These are phyloP conservation scores for Aphrophora alni DNA, from an alignment of 2,888 invertebrate genomes.

Conservation along the genomic window DNA sequence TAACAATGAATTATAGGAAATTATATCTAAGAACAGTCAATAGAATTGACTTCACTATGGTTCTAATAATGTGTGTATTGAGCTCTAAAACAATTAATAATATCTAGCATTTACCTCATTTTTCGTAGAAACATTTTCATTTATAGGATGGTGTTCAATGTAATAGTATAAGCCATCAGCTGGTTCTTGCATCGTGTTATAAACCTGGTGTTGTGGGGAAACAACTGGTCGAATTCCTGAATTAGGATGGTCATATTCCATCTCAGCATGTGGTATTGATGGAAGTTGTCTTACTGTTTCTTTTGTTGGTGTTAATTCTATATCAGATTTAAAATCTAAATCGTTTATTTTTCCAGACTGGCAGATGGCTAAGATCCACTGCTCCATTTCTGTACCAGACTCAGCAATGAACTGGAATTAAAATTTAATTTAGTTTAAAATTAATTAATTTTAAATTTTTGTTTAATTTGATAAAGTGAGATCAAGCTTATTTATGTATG, in stretches of 20 bases:
- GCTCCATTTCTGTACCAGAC: constrained; percentile 50
- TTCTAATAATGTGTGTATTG: too few species aligned
- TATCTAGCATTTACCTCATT: neutral
- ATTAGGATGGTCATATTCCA: constrained; percentile 50
- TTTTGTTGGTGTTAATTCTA: neutral
- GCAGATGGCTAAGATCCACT: constrained; percentile 50
- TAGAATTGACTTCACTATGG: too few species aligned
- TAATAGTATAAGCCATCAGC: neutral
- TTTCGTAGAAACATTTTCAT: neutral
- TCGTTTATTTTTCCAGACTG: constrained; percentile 38
- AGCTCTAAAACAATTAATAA: too few species aligned
- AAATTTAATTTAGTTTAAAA: too few species aligned
- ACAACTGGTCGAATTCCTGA: constrained; percentile 46
- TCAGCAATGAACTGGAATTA: constrained; percentile 51
- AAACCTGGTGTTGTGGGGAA: neutral
- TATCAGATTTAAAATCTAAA: neutral
- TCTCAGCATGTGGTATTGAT: constrained; percentile 30
- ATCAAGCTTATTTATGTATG: too few species aligned
- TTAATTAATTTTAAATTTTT: too few species aligned
- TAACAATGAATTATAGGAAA: too few species aligned
- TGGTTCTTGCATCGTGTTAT: neutral
- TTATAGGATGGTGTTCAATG: neutral
- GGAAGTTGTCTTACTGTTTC: constrained; percentile 38
- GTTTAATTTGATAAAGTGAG: too few species aligned
- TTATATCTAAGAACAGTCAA: too few species aligned